Evolutionary conservation across 2,888 invertebrate genomes (phyloP), one percentile per base, ranked within the genome.

Genomic region (Cryptophagus acutangulus): DNA sequence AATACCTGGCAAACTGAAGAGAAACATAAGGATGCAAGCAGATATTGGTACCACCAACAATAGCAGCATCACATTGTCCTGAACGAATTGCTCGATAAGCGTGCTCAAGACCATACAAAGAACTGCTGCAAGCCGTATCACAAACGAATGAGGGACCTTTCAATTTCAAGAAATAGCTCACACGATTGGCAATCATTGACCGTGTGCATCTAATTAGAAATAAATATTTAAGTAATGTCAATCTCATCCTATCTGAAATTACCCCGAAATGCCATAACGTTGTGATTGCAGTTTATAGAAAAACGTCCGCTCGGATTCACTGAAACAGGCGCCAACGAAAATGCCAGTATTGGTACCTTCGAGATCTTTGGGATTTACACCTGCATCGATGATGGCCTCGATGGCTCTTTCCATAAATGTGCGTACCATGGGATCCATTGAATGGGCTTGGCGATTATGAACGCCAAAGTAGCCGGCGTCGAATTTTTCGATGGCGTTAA

Each of bases 61-160:
- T 79, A 0, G 94, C 95, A 0, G 84, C 76, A 45, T 96, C 93
- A 59, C 92, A 91, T 46, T 83, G 79, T 0, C 90, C 92, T 50
- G 79, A 78, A 20, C 85, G 73, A 31, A 93, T 79, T 0, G 87
- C 78, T 33, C 77, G 75, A 64, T 83, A 87, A 9, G 87, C 89
- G 48, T 84, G 83, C 57, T 94, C 90, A 40, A 95, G 51, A 0
- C 93, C 94, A 54, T 87, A 81, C 51, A 93, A 75, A 5, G 92
- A 88, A 39, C 94, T 94, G n/a, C 92, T 92, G 66, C 95, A 96
- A 0, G 95, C 95, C 0, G 94, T 91, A 69, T 96, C 95, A 6
- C 91, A 75, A 1, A 86, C 77, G 70, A 83, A 88, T 3, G 92
- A 91, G 0, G 94, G 94, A 0, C 95, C 93, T 55, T 84, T 84